These are phyloP conservation scores for Drosophila insularis DNA, from an alignment of 1,140 invertebrate species.

Conservation along the genomic window DNA sequence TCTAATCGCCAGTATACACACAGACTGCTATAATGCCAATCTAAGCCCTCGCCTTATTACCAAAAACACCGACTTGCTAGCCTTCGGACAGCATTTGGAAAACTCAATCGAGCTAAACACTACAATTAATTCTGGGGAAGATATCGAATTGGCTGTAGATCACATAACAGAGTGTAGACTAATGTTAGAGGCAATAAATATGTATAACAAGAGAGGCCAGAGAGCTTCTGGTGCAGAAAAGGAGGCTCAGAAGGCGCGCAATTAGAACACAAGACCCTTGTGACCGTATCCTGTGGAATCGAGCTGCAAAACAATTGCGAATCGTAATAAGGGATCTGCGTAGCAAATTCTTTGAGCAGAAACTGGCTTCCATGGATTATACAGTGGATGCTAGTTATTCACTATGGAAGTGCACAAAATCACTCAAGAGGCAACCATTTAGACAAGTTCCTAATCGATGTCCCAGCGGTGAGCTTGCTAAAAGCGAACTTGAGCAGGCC, in stretches of 20 bases:
- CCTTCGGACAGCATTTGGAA: no score
- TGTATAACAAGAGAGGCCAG: no score
- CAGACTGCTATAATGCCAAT: no score
- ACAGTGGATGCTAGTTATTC: slow-evolving; percentile 25
- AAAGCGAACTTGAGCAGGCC: no score
- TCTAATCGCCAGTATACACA: no score
- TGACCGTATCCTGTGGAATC: background rate
- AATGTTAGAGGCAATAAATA: no score
- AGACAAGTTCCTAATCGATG: no score
- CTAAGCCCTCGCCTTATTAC: no score
- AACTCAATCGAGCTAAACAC: slow-evolving; percentile 19
- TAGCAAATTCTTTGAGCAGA: slow-evolving; percentile 23
- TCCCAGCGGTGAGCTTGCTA: no score
- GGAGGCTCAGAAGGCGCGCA: background rate
- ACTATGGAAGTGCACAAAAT: slow-evolving; percentile 19
- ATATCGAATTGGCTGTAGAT: slow-evolving; percentile 24
- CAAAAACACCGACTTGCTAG: no score
- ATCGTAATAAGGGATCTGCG: background rate
- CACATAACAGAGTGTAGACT: slow-evolving; percentile 22
- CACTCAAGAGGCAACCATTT: no score
- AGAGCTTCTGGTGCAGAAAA: no score
- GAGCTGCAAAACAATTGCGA: background rate
- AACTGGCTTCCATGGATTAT: background rate
- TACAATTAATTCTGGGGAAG: background rate
- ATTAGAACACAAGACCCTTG: background rate